Base-by-base conservation (phyloP, 2,113 vertebrate species). In the Ammospiza caudacuta region DNA sequence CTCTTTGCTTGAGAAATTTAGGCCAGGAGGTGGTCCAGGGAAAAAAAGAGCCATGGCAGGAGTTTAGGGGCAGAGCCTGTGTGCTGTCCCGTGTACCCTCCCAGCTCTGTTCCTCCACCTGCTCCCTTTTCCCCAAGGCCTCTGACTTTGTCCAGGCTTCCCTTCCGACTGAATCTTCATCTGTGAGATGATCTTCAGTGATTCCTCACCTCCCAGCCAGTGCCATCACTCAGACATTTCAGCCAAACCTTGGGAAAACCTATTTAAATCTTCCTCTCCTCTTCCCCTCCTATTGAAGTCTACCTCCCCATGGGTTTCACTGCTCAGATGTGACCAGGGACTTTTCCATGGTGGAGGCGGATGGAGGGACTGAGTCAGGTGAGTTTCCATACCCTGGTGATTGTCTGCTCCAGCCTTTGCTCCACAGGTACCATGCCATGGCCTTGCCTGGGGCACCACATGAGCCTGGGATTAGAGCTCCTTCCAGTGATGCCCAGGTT, bases 291-390 rank as follows among this genome's bases (percentile, higher is more conserved):
- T 7, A 2, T 46, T 31, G 46, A 76, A 66, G 33, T 17, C 27
- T 72, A 2, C 3, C 1, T 51, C n/a, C 29, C 2, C 19, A 24
- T 1, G 18, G 31, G 27, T 85, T 79, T 90, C 49, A 39, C 17
- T 0, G 1, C 3, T 4, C 15, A 62, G n/a, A 19, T 6, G 4
- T 2, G 2, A 46, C 0, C 1, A 77, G 23, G 31, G 11, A 17
- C 14, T 69, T 89, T 52, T 69, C 28, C 5, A 4, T 41, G 15
- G 14, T 12, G 18, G 27, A 61, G 37, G 20, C 3, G 54, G 41
- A 41, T 3, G 21, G 37, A 86, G 17, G n/a, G 15, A 35, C 2
- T n/a, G 46, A 76, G 8, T 12, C 8, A n/a, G 55, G 12, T 62
- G 33, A 73, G 10, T 46, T 66, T 25, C 49, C 1, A 3, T 33